These are phyloP conservation scores for Anabas testudineus DNA, from an alignment of 2,797 vertebrate genomes.

Conservation along the genomic window DNA sequence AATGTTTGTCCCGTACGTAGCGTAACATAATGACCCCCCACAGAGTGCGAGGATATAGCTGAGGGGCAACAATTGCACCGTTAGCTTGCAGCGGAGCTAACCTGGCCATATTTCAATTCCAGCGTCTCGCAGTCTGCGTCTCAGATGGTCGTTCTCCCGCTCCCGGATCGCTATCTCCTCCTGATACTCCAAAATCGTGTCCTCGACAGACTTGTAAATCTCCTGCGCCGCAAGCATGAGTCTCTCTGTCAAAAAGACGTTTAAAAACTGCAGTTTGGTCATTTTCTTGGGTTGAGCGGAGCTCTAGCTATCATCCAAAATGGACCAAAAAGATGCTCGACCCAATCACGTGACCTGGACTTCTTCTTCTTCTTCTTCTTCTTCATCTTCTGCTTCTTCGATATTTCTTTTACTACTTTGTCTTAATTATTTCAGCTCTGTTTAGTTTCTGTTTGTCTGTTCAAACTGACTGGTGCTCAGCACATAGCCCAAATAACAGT, in stretches of 20 bases:
- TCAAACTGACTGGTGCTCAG: too few species aligned
- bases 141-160: constrained; percentile 84
- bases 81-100: constrained; percentile 72
- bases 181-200: constrained; percentile 83
- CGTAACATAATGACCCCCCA: background rate
- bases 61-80: constrained; percentile 5
- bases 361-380: constrained; percentile 24
- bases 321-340: constrained; percentile 78
- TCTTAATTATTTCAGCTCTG: too few species aligned
- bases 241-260: constrained; percentile 83
- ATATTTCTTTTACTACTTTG: too few species aligned
- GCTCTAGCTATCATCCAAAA: constrained; percentile 68
- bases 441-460: too few species aligned
- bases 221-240: constrained; percentile 84
- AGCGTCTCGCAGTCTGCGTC: constrained; percentile 82
- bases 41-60: background rate
- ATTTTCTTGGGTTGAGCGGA: constrained; percentile 66
- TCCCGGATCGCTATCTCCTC: constrained; percentile 83
- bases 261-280: constrained; percentile 84
- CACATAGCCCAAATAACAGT: too few species aligned
- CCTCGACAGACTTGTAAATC: constrained; percentile 84
- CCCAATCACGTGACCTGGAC: constrained; percentile 77
- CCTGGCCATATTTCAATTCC: constrained; percentile 85
- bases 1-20: accelerated
- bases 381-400: background rate